Percentiles rank a stretch among this genome's conserved stretches.
phyloP scores from a whole-genome alignment of 2,113 vertebrate species.

The Microcebus jonahi region DNA sequence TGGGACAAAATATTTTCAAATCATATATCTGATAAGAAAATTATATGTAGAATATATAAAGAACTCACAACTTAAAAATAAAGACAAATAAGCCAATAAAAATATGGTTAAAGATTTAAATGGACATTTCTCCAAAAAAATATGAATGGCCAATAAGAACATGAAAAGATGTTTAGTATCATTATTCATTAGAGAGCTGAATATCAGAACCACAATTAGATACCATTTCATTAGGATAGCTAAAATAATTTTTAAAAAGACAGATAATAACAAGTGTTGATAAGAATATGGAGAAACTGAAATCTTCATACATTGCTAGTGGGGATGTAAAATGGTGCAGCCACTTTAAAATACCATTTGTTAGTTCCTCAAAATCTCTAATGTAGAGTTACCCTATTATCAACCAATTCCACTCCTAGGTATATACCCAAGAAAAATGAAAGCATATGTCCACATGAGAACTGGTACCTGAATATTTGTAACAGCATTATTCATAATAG shows the following conservation, averaged over 20 bases:
- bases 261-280: not conserved
- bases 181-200: not conserved
- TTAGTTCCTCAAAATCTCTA: not conserved
- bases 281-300: not conserved
- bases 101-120: not conserved
- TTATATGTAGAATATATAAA: not conserved
- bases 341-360: not conserved
- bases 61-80: not conserved
- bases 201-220: not conserved
- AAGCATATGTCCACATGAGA: not conserved
- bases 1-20: not conserved
- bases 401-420: not conserved
- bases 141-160: not conserved
- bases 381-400: not conserved
- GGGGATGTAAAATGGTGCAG: not conserved
- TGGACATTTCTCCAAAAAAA: not conserved
- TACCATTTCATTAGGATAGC: not conserved
- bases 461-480: not conserved
- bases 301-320: not conserved
- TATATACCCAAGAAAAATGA: not conserved
- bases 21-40: not conserved
- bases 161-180: not conserved
- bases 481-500: not conserved
- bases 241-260: not conserved
- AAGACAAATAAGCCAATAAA: not conserved